Evolutionary conservation across 2,113 vertebrate species (phyloP).

Genomic region (Tor tambroides): DNA sequence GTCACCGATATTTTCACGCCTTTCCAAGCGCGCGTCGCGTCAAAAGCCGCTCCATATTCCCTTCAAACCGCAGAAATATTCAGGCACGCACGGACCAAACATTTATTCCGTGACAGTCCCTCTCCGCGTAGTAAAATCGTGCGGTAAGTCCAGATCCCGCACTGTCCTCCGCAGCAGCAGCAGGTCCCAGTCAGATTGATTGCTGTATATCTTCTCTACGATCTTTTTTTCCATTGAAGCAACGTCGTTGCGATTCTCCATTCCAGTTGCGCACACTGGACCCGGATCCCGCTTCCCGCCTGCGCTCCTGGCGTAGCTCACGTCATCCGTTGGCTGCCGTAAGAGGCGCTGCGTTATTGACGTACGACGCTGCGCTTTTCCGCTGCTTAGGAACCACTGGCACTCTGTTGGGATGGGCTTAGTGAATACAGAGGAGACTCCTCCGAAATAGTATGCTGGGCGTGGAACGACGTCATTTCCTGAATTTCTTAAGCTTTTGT

Average conservation of each 20-base stretch:
- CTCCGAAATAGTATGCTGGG: constrained; percentile 20
- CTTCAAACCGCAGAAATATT: background rate
- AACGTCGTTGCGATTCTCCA: constrained; percentile 53
- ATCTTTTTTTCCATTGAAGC: constrained; percentile 45
- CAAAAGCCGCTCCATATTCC: constrained; percentile 10
- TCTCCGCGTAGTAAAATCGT: background rate
- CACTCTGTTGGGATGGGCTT: constrained; percentile 31
- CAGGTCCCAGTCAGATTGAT: constrained; percentile 60
- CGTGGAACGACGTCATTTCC: constrained; percentile 51
- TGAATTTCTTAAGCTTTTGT: constrained; percentile 20
- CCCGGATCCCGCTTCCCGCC: background rate
- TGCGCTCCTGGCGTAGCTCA: constrained; percentile 43
- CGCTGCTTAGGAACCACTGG: constrained; percentile 41
- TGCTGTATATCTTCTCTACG: constrained; percentile 55
- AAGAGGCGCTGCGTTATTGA: constrained; percentile 28
- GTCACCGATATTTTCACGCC: constrained; percentile 61
- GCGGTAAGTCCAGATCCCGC: background rate
- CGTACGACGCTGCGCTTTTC: constrained; percentile 45
- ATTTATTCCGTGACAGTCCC: constrained; percentile 37
- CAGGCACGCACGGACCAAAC: background rate
- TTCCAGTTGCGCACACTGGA: constrained; percentile 7
- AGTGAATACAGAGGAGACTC: constrained; percentile 28
- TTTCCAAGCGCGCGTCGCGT: constrained; percentile 30
- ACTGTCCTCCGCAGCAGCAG: constrained; percentile 47
- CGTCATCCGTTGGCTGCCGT: constrained; percentile 40